A percentile compares a stretch with the other conserved stretches of the same genome.
Conservation (phyloP, 1,140 invertebrate genomes). For the Pogonomyrmex californicus region DNA sequence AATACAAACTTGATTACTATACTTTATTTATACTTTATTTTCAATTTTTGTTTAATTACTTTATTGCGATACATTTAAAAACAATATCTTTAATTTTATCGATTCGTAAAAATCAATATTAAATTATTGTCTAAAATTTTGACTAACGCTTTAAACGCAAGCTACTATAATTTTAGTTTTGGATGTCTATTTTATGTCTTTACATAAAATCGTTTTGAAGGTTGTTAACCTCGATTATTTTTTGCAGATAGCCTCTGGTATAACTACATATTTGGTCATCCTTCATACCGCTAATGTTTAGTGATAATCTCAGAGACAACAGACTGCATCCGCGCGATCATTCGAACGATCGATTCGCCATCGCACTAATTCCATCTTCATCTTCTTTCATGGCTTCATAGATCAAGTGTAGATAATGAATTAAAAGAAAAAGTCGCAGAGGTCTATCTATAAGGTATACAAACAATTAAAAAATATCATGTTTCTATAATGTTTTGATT, state of each 20-base stretch:
- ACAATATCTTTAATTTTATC: background rate
- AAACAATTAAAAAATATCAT: background rate
- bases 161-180: background rate
- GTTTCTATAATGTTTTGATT: constrained; percentile 15
- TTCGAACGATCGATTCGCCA: background rate
- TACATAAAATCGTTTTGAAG: background rate
- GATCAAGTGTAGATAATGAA: background rate
- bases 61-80: background rate
- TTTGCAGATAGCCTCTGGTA: constrained; percentile 74
- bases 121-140: background rate
- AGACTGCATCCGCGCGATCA: too few species aligned
- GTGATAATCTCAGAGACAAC: background rate
- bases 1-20: background rate
- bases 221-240: constrained; percentile 9
- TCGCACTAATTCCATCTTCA: background rate
- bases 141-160: background rate
- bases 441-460: background rate
- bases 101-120: background rate
- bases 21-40: background rate
- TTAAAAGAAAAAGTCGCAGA: background rate
- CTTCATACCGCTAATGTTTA: constrained; percentile 66
- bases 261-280: constrained; percentile 76
- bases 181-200: background rate
- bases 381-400: constrained; percentile 17
- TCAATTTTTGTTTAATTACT: background rate